A percentile compares a stretch with the other conserved stretches of the same genome.
Conservation (phyloP, 2,113 vertebrate species). For the Apodemus speciosus region DNA sequence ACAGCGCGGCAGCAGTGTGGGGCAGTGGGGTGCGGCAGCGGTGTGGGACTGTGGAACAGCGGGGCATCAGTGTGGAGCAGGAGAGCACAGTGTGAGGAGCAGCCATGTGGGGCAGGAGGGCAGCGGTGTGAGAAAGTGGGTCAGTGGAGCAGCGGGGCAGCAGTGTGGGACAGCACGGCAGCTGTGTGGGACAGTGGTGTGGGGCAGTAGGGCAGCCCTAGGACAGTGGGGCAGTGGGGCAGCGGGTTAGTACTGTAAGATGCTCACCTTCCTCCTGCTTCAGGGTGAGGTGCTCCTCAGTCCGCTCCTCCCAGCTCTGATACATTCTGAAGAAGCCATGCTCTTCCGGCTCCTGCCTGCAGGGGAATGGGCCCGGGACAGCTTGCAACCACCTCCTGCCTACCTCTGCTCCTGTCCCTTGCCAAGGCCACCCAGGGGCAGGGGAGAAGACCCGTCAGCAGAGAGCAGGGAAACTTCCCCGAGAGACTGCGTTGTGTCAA, state of each 20-base stretch:
- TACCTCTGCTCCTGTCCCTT: neutral
- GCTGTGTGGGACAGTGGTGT: too few species aligned
- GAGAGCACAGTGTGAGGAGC: too few species aligned
- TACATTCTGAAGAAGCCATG: neutral
- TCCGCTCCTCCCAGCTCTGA: constrained; percentile 41
- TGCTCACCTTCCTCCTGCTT: constrained; percentile 75
- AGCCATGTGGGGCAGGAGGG: too few species aligned
- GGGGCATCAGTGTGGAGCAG: too few species aligned
- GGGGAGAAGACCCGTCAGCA: rapidly evolving
- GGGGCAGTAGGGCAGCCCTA: too few species aligned
- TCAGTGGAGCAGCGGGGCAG: neutral
- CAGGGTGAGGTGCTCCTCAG: constrained; percentile 52
- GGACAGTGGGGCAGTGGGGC: neutral
- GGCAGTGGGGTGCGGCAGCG: too few species aligned
- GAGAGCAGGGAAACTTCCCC: neutral
- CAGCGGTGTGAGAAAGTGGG: neutral
- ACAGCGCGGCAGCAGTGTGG: too few species aligned
- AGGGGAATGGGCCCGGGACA: neutral
- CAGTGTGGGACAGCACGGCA: too few species aligned
- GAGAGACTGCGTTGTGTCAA: neutral
- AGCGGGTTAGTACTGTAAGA: neutral
- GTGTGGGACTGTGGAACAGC: too few species aligned
- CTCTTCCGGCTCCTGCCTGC: constrained; percentile 63
- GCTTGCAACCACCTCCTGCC: neutral
- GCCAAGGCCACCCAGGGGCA: neutral